A percentile compares a stretch with the other conserved stretches of the same genome.
Evolutionary conservation across 2,113 vertebrate species (phyloP).

Genomic region (Rhombomys opimus): DNA sequence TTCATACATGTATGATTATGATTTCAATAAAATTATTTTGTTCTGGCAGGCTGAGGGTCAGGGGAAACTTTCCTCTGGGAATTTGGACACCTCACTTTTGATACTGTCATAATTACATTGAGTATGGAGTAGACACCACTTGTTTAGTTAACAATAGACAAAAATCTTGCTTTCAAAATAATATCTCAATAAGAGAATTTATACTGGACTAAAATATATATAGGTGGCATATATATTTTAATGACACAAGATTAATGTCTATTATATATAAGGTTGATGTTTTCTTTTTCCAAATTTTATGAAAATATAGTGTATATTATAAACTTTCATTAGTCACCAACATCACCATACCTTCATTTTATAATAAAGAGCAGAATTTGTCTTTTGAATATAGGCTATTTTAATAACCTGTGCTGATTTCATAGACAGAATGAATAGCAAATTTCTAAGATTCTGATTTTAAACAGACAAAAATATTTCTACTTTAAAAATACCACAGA

Average conservation of each 20-base stretch:
- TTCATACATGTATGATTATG: background rate
- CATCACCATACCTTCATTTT: background rate
- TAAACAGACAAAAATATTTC: background rate
- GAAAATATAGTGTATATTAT: background rate
- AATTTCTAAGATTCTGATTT: background rate
- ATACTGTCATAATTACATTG: background rate
- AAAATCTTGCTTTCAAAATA: background rate
- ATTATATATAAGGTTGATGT: background rate
- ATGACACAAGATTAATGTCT: background rate
- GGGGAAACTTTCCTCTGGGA: background rate
- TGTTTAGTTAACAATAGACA: background rate
- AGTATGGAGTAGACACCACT: background rate
- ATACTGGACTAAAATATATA: background rate
- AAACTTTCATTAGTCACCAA: background rate
- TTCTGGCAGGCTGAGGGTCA: background rate
- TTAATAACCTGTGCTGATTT: background rate
- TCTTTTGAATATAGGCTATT: background rate
- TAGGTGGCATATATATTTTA: background rate
- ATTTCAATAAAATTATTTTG: background rate
- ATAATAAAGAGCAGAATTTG: background rate
- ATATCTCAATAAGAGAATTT: background rate
- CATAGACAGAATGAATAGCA: background rate
- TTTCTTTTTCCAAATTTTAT: background rate
- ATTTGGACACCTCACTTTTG: background rate
- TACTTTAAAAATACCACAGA: background rate